Base-by-base conservation (phyloP, 1,140 invertebrate species). In the Melitaea cinxia region DNA sequence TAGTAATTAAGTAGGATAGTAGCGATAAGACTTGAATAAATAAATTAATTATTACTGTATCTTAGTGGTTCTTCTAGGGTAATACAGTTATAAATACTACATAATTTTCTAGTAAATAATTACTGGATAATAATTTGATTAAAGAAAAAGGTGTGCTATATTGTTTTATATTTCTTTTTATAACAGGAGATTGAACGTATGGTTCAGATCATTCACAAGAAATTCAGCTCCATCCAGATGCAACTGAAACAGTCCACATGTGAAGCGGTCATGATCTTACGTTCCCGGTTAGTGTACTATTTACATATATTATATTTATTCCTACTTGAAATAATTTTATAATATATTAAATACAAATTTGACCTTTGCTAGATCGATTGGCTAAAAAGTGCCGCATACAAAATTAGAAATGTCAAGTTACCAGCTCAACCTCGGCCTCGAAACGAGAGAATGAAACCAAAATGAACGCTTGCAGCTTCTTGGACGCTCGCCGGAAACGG, bases 151-250 rank as follows among this genome's bases (percentile, higher is more conserved):
- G n/a, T n/a, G n/a, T n/a, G n/a, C n/a, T n/a, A n/a, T n/a, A n/a
- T n/a, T n/a, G n/a, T n/a, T n/a, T n/a, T 12, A 49, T 57, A 15
- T 21, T 12, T 49, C n/a, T 62, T 54, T 12, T 12, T 33, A 5
- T 17, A 50, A 33, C 96, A 98, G 92, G 99, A 99, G 93, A 99
- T 99, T 76, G 98, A 99, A 86, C 94, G 99, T 78, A 99, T 99
- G 99, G 99, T 99, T 21, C 97, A 98, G 91, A 99, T 99, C 76
- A 99, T 99, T 73, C 97, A 99, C 89, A 99, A 99, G 93, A 99
- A 99, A 91, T 99, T 99, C 93, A 98, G 97, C 73, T 98, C 98
- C 66, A 99, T 99, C 82, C 99, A 99, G 92, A 99, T 99, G 96
- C 99, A 99, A 91, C 92, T 99, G 72, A 99, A 99, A 91, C 99